Evolutionary conservation across 2,797 vertebrate species (phyloP).

Genomic region (Halcyon chelicuti): DNA sequence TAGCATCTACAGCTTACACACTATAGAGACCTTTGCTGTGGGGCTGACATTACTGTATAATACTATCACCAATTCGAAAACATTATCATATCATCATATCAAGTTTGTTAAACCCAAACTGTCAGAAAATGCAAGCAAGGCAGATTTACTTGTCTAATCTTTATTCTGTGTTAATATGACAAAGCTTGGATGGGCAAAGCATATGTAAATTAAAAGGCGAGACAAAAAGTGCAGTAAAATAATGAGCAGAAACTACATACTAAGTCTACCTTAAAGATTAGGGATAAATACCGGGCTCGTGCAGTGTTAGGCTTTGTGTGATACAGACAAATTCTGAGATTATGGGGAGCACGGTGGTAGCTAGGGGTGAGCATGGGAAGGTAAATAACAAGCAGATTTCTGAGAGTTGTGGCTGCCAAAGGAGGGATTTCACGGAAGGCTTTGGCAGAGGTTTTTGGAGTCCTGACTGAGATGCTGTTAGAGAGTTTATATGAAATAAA

Average conservation of each 20-base stretch:
- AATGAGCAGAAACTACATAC: not conserved
- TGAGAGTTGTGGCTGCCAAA: constrained; percentile 8
- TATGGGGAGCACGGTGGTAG: rapidly evolving
- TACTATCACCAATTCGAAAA: not conserved
- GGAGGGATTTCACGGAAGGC: not conserved
- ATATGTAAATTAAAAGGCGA: not conserved
- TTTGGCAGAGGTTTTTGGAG: constrained; percentile 26
- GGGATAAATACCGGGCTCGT: not conserved
- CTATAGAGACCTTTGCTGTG: not conserved
- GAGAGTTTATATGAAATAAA: not conserved
- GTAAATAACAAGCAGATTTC: constrained; percentile 42
- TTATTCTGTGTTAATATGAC: not conserved
- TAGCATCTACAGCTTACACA: not conserved
- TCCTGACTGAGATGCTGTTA: not conserved
- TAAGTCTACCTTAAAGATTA: not conserved
- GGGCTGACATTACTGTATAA: not conserved
- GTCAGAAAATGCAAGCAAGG: constrained; percentile 9
- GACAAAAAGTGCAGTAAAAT: not conserved
- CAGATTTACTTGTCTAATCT: not conserved
- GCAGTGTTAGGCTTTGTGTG: not conserved
- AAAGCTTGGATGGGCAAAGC: not conserved
- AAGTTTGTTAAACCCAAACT: not conserved
- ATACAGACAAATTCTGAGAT: not conserved
- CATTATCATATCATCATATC: not conserved
- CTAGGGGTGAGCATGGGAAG: not conserved